Conservation (phyloP, 2,797 vertebrate species). For the Lacerta viridis region DNA sequence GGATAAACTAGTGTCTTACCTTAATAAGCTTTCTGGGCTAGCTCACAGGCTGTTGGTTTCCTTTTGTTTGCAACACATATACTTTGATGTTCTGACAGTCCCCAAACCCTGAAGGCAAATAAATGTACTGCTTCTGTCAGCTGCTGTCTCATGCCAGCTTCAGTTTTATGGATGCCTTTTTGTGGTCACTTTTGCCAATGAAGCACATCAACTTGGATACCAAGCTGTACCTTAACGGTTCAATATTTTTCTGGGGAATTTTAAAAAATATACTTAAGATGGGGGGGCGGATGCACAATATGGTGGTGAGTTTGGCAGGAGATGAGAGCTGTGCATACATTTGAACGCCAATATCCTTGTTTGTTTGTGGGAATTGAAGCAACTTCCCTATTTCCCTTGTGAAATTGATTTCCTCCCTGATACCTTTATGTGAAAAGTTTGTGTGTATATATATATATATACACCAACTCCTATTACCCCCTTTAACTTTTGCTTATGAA, state of each 20-base stretch:
- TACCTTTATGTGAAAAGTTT: not conserved
- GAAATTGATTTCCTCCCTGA: not conserved
- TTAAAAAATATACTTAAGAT: not conserved
- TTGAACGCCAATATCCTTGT: slow-evolving; percentile 8
- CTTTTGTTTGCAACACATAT: not conserved
- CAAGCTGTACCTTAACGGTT: not conserved
- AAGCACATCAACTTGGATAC: not conserved
- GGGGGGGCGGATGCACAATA: not conserved
- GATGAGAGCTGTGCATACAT: not conserved
- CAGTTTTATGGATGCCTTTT: not conserved
- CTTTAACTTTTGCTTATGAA: slow-evolving; percentile 1
- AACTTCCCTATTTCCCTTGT: not conserved
- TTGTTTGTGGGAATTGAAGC: slow-evolving; percentile 2
- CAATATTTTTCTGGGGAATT: not conserved
- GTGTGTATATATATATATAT: no score
- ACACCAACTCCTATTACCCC: not conserved
- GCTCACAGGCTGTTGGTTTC: not conserved
- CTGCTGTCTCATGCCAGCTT: not conserved
- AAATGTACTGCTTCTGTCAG: slow-evolving; percentile 9
- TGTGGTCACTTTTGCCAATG: not conserved
- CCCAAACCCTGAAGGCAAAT: not conserved
- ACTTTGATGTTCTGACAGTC: not conserved
- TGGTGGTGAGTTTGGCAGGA: not conserved
- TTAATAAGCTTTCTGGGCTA: not conserved
- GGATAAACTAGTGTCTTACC: not conserved